Base-by-base conservation (phyloP, 2,113 vertebrate species). In the Circaetus cinerascens region DNA sequence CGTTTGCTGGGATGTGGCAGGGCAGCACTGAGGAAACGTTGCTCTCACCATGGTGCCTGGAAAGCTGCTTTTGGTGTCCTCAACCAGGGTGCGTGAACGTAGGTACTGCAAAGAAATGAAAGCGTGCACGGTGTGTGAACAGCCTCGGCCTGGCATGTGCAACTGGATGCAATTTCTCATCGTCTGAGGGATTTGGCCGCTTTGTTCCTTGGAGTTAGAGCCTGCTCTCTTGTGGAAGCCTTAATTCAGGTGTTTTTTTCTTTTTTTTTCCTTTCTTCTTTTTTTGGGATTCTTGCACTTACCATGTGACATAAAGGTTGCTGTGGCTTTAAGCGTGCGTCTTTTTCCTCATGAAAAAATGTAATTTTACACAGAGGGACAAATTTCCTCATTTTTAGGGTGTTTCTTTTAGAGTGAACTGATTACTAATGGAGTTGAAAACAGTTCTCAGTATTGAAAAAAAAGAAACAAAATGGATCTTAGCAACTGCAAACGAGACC, bases 21-120 rank as follows among this genome's bases (percentile, higher is more conserved):
- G 4, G 7, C 11, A 21, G n/a, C n/a, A 4, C 27, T 1, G 55
- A 20, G 60, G 25, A 53, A 51, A 55, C 0, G 1, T 26, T 53
- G 45, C n/a, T 51, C 41, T 77, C 21, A 17, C 46, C 11, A 1
- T 25, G 25, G 41, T 1, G 11, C 38, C 36, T 64, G 82, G 62
- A 18, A 38, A 64, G 48, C n/a, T 79, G 51, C 60, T 78, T 57
- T 64, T 19, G 40, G 43, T 29, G 10, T 78, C 77, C 30, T 63
- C 55, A 48, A 0, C 27, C 32, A 23, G 36, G 20, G 5, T 27
- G 26, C 13, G 23, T 26, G 77, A 59, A 21, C 0, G 3, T 5
- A 9, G 2, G 0, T 11, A 3, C 67, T 79, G 53, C 72, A 59
- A 43, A 14, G 22, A 48, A 55, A 79, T 7, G 9, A 17, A 59